Base-by-base conservation (phyloP, 2,888 invertebrate species). In the Cephonodes hylas region DNA sequence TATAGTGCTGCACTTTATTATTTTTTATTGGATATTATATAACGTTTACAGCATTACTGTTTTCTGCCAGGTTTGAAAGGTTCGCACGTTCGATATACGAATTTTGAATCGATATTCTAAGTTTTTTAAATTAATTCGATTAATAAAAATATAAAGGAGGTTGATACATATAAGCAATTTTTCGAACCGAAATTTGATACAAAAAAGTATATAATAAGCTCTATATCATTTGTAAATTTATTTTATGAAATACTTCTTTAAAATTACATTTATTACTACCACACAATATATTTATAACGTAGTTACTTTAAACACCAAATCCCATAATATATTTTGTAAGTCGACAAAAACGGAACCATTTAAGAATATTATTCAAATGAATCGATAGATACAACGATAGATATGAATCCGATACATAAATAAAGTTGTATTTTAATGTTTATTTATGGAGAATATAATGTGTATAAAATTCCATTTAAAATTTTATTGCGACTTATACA, bases 361-460 rank as follows among this genome's bases (percentile, higher is more conserved):
- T 46, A 13, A 58, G 42, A 46, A n/a, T 48, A 46, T 46, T 61
- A 62, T 58, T 58, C 45, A 48, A 58, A 46, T 46, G 23, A 58
- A 61, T 61, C 42, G 27, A 22, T 61, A 44, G 42, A 56, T 61
- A 61, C 53, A 61, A 56, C 56, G 56, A 31, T 42, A 3, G 53
- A 56, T 61, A 61, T 57, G 31, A 23, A 15, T 15, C 20, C 38
- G 38, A 58, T 34, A 23, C 38, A 48, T 34, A 57, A 61, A 57
- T 48, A 61, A 57, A 46, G 34, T 59, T 38, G 42, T 31, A 59
- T 18, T 42, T 25, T 57, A 2, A 61, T 60, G 53, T 44, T 57
- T 56, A 57, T 57, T 61, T 56, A 61, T 61, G 61, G 57, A 45
- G 56, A 44, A 44, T 61, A 56, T 45, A 45, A 58, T 25, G 57